phyloP scores from a whole-genome alignment of 1,140 invertebrate species.

The Melitaea cinxia region DNA sequence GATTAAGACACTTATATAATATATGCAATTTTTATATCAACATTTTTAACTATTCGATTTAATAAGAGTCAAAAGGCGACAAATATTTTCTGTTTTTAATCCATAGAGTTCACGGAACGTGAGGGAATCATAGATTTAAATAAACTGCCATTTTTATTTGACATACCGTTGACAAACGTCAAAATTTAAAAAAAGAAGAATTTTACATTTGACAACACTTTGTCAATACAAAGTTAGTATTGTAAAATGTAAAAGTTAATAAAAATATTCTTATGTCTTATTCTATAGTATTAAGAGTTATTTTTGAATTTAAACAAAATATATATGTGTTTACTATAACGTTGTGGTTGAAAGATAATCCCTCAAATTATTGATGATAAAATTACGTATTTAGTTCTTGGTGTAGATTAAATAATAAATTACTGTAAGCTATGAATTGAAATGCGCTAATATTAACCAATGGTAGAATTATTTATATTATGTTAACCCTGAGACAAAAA shows the following conservation, averaged over 20 bases:
- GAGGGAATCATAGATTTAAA: slow-evolving; percentile 34
- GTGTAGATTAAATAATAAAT: slow-evolving; percentile 33
- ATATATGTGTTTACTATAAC: not conserved
- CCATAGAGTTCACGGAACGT: slow-evolving; percentile 18
- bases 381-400: slow-evolving; percentile 33
- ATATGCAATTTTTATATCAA: not conserved
- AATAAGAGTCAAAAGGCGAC: not conserved
- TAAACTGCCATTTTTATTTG: slow-evolving; percentile 43
- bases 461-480: slow-evolving; percentile 9
- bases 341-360: slow-evolving; percentile 33
- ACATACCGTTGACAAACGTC: slow-evolving; percentile 41
- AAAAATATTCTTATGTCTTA: not conserved
- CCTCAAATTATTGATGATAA: slow-evolving; percentile 37
- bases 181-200: slow-evolving; percentile 32
- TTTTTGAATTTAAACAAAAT: not conserved
- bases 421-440: slow-evolving; percentile 21
- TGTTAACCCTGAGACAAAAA: not conserved
- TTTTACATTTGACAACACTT: not conserved
- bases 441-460: slow-evolving; percentile 10
- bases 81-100: slow-evolving; percentile 9
- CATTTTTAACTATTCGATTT: not conserved
- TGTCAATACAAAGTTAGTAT: no score
- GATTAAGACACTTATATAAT: not conserved
- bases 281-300: not conserved
- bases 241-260: no score